Conservation (phyloP, 1,140 invertebrate species). For the Sitobion miscanthi region DNA sequence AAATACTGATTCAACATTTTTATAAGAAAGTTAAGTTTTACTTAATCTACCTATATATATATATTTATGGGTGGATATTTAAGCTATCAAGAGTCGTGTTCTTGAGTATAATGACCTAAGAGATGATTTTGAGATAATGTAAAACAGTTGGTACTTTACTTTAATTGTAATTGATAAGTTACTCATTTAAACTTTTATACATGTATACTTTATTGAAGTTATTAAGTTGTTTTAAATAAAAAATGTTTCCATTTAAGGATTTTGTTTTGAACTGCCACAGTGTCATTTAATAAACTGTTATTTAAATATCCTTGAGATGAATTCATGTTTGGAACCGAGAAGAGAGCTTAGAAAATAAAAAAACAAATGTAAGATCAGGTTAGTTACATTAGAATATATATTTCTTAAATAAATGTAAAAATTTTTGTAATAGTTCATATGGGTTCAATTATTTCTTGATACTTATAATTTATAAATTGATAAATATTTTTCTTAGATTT, state of each 20-base stretch:
- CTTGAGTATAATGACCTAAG: conserved; percentile 89
- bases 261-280: background rate
- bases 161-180: conserved; percentile 16
- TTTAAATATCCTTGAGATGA: background rate
- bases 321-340: background rate
- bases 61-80: conserved; percentile 89
- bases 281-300: too few species aligned
- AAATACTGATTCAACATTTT: too few species aligned
- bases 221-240: conserved; percentile 39
- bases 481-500: background rate
- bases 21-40: too few species aligned
- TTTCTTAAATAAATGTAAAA: background rate
- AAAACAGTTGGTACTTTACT: background rate
- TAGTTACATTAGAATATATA: background rate
- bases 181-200: background rate
- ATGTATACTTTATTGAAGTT: conserved; percentile 8
- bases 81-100: conserved; percentile 91
- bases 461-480: background rate
- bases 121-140: conserved; percentile 63
- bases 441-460: background rate
- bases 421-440: background rate
- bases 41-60: too few species aligned
- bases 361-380: background rate
- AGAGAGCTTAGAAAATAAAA: background rate
- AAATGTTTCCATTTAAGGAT: background rate